A percentile compares a stretch with the other conserved stretches of the same genome.
These are phyloP conservation scores for Syrphus vitripennis DNA, from an alignment of 2,888 invertebrate genomes.

Conservation along the genomic window DNA sequence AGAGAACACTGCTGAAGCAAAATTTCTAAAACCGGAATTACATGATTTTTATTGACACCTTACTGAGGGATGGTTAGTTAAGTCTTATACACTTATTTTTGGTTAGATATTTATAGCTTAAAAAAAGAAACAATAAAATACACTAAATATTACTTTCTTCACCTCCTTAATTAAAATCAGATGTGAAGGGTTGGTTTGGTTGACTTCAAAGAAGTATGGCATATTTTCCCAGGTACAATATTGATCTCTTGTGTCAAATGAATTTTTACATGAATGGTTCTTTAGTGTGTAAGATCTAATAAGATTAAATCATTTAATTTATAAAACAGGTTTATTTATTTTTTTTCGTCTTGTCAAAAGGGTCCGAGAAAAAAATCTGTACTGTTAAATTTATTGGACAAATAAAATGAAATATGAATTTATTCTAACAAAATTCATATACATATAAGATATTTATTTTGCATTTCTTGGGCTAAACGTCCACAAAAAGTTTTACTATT, in stretches of 20 bases:
- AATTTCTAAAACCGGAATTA: neutral
- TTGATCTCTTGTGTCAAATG: neutral
- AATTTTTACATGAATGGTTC: neutral
- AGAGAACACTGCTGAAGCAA: neutral
- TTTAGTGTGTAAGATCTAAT: neutral
- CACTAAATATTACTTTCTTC: neutral
- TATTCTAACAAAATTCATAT: too few relatives aligned
- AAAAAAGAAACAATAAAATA: neutral
- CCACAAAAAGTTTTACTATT: too few relatives aligned
- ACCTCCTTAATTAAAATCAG: constrained; percentile 7
- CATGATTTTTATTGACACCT: neutral
- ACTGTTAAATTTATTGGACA: too few relatives aligned
- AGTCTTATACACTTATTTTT: neutral
- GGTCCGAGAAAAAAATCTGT: too few relatives aligned
- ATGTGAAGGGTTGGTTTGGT: neutral
- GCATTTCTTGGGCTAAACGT: too few relatives aligned
- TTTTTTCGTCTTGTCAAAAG: neutral
- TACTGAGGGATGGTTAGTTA: neutral
- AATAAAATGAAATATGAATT: too few relatives aligned
- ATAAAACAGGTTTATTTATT: neutral
- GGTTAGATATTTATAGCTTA: constrained; percentile 1
- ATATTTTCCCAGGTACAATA: neutral
- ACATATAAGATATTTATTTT: too few relatives aligned
- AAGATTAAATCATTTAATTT: neutral
- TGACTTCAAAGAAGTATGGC: neutral